Evolutionary conservation across 2,888 invertebrate species (phyloP).

Genomic region (Thyatira batis): DNA sequence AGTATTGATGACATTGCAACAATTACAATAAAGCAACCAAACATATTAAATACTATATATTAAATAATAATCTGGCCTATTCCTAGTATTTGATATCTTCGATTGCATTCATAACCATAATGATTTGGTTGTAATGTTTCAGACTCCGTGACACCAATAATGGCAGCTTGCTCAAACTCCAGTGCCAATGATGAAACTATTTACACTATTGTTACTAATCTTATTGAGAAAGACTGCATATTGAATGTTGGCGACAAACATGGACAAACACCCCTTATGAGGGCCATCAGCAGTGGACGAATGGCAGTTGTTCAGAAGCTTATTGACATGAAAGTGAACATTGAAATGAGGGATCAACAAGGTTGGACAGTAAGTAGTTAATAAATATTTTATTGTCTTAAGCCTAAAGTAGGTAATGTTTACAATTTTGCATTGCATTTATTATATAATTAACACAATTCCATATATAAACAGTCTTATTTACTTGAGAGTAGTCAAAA

Average conservation of each 20-base stretch:
- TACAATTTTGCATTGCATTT: no score
- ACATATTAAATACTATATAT: not conserved
- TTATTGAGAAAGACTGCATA: slow-evolving; percentile 79
- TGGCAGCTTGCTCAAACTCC: slow-evolving; percentile 84
- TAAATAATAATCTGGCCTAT: no score
- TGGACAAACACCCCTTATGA: slow-evolving; percentile 85
- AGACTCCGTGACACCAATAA: slow-evolving; percentile 85
- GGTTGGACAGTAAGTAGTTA: slow-evolving; percentile 82
- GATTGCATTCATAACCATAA: slow-evolving; percentile 1
- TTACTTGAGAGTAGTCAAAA: no score
- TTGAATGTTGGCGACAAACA: slow-evolving; percentile 81
- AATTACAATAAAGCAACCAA: not conserved
- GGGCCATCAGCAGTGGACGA: slow-evolving; percentile 81
- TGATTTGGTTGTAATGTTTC: slow-evolving; percentile 26
- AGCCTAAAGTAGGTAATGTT: no score
- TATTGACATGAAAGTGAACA: slow-evolving; percentile 75
- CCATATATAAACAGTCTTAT: no score
- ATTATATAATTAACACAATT: no score
- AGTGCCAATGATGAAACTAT: slow-evolving; percentile 68
- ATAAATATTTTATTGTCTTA: not conserved
- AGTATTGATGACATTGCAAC: no score
- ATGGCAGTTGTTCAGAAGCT: slow-evolving; percentile 77
- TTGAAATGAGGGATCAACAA: slow-evolving; percentile 82
- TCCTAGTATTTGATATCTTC: no score
- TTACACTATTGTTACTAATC: slow-evolving; percentile 69